Base-by-base conservation (phyloP, 2,888 invertebrate species). In the Leptopilina drosophilae region DNA sequence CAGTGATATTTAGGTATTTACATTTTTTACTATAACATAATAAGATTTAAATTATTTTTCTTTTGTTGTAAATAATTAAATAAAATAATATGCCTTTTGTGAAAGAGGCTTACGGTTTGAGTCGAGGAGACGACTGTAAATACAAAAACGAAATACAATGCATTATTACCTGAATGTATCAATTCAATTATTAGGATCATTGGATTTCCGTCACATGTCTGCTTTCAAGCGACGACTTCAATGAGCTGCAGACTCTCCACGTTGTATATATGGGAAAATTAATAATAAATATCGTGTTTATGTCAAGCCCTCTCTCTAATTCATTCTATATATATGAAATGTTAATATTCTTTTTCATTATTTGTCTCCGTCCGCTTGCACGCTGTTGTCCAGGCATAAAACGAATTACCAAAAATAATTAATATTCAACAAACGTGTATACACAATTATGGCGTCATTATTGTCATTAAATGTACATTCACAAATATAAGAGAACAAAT, bases 151-250 rank as follows among this genome's bases (percentile, higher is more conserved):
- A 46, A 9, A 46, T 9, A 46, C 46, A 46, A 46, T 46, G 46
- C 9, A 67, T 67, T 49, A 46, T 67, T 46, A 0, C 15, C 2
- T 49, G 49, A 49, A 49, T 49, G 20, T 26, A 12, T 67, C 49
- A 20, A 20, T 67, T 49, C 67, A 20, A 46, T 67, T 49, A 67
- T 12, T 67, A 26, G 49, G 46, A 46, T 46, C 49, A 67, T 67
- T 20, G 20, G 20, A 49, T 67, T 67, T 49, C 46, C 42, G 6
- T 67, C 67, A 67, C 46, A 67, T 67, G 20, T 67, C 67, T 67
- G 46, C 46, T 67, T 67, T 15, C 20, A 67, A 49, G n/a, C 20
- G 20, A 20, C 33, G 33, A 12, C 15, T 46, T 15, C 20, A 20
- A 15, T 67, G 20, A 67, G 46, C 20, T 46, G 8, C 5, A 0